phyloP scores from a whole-genome alignment of 2,113 vertebrate genomes.

The Cavia porcellus region DNA sequence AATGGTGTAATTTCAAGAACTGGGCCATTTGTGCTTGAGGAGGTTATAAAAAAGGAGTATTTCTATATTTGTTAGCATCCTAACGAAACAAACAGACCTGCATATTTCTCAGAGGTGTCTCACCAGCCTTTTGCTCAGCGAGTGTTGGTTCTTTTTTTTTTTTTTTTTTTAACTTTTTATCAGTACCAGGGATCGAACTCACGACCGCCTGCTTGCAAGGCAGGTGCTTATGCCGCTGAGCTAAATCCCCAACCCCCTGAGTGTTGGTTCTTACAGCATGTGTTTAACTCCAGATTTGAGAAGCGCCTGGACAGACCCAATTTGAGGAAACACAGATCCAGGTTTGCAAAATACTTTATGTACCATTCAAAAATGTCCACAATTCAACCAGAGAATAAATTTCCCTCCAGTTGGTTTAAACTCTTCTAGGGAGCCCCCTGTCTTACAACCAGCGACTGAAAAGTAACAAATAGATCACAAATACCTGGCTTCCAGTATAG shows the following conservation, averaged over 20 bases:
- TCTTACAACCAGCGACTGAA: neutral
- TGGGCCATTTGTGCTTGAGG: neutral
- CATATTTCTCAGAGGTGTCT: neutral
- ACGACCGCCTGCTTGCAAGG: too few relatives aligned
- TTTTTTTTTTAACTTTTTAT: too few relatives aligned
- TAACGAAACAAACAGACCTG: neutral
- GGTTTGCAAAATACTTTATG: conserved; percentile 28
- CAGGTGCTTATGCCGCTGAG: too few relatives aligned
- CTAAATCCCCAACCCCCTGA: too few relatives aligned
- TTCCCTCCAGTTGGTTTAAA: neutral
- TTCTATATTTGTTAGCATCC: neutral
- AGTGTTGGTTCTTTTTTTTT: too few relatives aligned
- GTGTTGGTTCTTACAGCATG: neutral
- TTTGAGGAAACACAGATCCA: neutral
- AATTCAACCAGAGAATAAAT: neutral
- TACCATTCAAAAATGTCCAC: neutral
- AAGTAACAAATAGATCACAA: neutral
- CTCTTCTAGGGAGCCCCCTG: neutral
- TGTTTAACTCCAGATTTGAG: neutral
- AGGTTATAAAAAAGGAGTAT: neutral
- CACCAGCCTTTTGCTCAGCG: neutral
- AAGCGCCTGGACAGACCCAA: neutral
- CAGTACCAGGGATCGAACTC: too few relatives aligned
- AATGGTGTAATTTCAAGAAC: conserved; percentile 19
- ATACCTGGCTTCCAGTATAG: neutral